Conservation (phyloP, 2,888 invertebrate genomes). For the Torymus aiolomorphi region DNA sequence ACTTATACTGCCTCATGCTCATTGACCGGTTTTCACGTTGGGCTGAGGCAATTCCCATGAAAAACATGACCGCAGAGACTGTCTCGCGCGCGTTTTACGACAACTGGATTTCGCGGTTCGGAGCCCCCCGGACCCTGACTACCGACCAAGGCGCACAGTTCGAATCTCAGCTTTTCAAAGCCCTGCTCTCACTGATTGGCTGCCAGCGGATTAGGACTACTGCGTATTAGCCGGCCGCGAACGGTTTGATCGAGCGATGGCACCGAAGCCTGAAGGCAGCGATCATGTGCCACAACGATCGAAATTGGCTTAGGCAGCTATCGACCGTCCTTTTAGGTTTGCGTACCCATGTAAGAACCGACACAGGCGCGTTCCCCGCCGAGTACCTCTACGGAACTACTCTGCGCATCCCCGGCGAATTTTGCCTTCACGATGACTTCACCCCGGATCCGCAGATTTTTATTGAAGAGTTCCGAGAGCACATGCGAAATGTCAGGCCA, state of each 20-base stretch:
- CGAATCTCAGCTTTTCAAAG: too few relatives aligned
- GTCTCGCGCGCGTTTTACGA: conserved; percentile 48
- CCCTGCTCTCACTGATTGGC: too few relatives aligned
- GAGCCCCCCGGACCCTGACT: conserved; percentile 53
- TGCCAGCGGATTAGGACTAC: too few relatives aligned
- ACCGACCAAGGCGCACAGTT: too few relatives aligned
- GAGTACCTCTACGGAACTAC: background rate
- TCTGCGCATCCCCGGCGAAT: background rate
- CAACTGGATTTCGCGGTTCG: conserved; percentile 57
- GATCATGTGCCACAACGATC: too few relatives aligned
- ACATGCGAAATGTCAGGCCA: background rate
- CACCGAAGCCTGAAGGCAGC: background rate
- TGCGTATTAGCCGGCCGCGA: background rate
- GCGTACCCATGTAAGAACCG: background rate
- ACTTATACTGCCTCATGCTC: too few relatives aligned
- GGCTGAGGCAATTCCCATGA: too few relatives aligned
- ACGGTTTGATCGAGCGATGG: background rate
- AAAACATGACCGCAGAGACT: conserved; percentile 47
- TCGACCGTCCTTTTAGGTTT: background rate
- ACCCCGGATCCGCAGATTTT: background rate
- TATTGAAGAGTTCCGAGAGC: background rate
- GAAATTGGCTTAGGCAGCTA: background rate
- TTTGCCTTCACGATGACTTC: background rate
- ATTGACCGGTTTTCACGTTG: too few relatives aligned
- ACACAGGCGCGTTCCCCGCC: too few relatives aligned